Evolutionary conservation across 2,888 invertebrate genomes (phyloP).

Genomic region (Trissolcus brochymenae): DNA sequence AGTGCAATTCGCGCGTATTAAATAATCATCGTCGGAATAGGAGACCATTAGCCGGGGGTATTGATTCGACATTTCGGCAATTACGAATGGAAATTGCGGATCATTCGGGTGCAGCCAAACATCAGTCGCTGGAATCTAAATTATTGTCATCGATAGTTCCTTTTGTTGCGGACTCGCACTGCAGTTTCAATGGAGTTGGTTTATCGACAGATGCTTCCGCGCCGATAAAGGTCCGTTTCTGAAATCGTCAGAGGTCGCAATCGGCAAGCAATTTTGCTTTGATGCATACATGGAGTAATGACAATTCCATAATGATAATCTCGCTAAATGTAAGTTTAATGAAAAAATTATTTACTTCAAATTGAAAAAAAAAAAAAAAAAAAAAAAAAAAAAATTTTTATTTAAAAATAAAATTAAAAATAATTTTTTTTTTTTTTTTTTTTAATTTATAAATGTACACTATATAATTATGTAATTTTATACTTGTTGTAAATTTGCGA

Average conservation of each 20-base stretch:
- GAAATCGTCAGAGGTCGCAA: conserved; percentile 57
- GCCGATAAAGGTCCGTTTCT: conserved; percentile 61
- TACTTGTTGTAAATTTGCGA: too few species aligned
- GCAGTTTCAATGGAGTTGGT: conserved; percentile 27
- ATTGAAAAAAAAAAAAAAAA: too few species aligned
- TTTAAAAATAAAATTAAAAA: too few species aligned
- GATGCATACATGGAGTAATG: conserved; percentile 37
- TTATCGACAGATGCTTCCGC: conserved; percentile 59
- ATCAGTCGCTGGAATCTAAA: conserved; percentile 52
- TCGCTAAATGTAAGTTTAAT: too few species aligned
- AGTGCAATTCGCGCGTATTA: conserved; percentile 35
- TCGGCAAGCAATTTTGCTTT: conserved; percentile 63
- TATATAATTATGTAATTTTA: too few species aligned
- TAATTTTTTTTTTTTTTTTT: too few species aligned
- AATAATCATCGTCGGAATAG: conserved; percentile 36
- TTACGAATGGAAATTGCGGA: conserved; percentile 46
- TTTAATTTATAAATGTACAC: too few species aligned
- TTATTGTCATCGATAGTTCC: conserved; percentile 59
- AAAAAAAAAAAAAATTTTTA: too few species aligned
- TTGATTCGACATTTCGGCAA: conserved; percentile 46
- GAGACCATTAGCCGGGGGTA: conserved; percentile 30
- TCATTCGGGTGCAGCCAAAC: conserved; percentile 37
- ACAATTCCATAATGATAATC: too few species aligned
- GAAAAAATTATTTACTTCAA: too few species aligned
- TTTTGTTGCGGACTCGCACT: conserved; percentile 53